Evolutionary conservation across 1,140 invertebrate species (phyloP).

Genomic region (Limonius californicus): DNA sequence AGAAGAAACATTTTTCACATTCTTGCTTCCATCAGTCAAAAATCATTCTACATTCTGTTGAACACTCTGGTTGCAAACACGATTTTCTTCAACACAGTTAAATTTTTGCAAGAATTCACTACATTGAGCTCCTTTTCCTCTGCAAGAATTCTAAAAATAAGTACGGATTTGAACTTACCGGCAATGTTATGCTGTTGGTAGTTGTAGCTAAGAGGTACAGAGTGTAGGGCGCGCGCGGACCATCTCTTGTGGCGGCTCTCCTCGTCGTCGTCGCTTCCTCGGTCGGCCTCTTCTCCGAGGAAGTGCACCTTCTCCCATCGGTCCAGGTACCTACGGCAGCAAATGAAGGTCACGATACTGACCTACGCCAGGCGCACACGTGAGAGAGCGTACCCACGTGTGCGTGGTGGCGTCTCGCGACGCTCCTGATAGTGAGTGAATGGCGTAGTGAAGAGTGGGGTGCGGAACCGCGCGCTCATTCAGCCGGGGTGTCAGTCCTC

Average conservation of each 20-base stretch:
- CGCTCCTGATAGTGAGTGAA: constrained; percentile 15
- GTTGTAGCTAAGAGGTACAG: constrained; percentile 78
- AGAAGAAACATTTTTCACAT: too few species aligned
- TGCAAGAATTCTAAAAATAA: too few species aligned
- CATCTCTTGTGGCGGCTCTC: constrained; percentile 66
- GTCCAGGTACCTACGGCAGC: constrained; percentile 68
- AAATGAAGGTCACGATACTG: constrained; percentile 24
- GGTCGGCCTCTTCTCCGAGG: constrained; percentile 75
- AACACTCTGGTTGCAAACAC: too few species aligned
- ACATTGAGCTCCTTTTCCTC: too few species aligned
- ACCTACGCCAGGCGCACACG: constrained; percentile 25
- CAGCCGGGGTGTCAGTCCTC: neutral
- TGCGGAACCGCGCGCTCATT: constrained; percentile 3
- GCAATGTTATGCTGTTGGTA: constrained; percentile 76
- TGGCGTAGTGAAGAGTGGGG: constrained; percentile 18
- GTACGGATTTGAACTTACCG: too few species aligned
- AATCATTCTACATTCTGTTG: too few species aligned
- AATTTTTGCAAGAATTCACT: too few species aligned
- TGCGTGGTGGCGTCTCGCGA: constrained; percentile 13
- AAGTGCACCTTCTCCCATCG: constrained; percentile 83
- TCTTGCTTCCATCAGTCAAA: too few species aligned
- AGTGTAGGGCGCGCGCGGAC: constrained; percentile 63
- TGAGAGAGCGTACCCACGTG: constrained; percentile 34
- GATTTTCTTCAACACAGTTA: too few species aligned
- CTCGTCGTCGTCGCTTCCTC: constrained; percentile 71